phyloP scores from a whole-genome alignment of 2,113 vertebrate species.

The Tetraodon nigroviridis region DNA sequence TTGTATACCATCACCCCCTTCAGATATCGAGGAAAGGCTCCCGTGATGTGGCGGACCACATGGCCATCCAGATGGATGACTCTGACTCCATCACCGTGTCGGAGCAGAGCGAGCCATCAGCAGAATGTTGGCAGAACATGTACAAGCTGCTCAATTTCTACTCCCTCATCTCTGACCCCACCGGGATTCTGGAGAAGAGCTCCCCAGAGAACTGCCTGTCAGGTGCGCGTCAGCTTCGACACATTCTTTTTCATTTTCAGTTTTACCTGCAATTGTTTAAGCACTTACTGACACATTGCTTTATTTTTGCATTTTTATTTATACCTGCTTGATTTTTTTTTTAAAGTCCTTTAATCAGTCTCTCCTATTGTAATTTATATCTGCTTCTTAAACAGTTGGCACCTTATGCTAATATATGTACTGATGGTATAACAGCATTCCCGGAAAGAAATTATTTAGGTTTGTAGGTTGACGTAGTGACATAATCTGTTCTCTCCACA shows the following conservation, averaged over 20 bases:
- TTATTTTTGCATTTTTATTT: too few relatives aligned
- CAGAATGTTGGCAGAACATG: slow-evolving; percentile 99
- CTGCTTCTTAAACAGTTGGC: too few relatives aligned
- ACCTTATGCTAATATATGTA: background rate
- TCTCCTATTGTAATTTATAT: too few relatives aligned
- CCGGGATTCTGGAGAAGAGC: slow-evolving; percentile 92
- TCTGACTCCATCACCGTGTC: slow-evolving; percentile 98
- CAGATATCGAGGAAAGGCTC: slow-evolving; percentile 92
- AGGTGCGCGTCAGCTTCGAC: slow-evolving; percentile 68
- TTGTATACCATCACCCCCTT: background rate
- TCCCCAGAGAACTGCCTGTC: slow-evolving; percentile 82
- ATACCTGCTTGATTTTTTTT: too few relatives aligned
- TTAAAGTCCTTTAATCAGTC: too few relatives aligned
- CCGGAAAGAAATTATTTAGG: slow-evolving; percentile 2
- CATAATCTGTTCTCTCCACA: background rate
- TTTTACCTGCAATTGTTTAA: background rate
- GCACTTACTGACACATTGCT: too few relatives aligned
- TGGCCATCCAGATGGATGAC: slow-evolving; percentile 95
- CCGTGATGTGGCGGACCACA: slow-evolving; percentile 94
- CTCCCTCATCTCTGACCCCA: slow-evolving; percentile 97
- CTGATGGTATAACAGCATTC: background rate
- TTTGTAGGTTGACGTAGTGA: background rate
- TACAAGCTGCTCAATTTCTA: slow-evolving; percentile 99
- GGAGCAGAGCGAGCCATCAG: slow-evolving; percentile 96
- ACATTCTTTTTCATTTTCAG: background rate